Percentiles rank a stretch among this genome's conserved stretches.
Evolutionary conservation across 2,113 vertebrate genomes (phyloP).

Genomic region (Prunella fulvescens): DNA sequence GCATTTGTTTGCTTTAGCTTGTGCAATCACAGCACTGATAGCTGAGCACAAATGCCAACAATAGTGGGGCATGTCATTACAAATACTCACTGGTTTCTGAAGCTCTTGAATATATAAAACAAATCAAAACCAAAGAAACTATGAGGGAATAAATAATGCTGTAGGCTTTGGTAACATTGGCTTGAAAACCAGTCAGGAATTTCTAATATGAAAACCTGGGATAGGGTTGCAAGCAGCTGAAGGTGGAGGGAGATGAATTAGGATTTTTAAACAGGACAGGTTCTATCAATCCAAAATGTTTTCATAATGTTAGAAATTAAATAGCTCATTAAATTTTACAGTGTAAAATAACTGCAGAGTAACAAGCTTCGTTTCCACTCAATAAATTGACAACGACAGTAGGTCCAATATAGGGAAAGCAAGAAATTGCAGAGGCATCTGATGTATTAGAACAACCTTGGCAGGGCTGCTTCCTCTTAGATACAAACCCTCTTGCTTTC

Average conservation of each 20-base stretch:
- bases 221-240: neutral
- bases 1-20: neutral
- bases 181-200: neutral
- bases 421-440: neutral
- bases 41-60: neutral
- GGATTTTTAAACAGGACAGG: neutral
- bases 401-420: neutral
- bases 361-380: slow-evolving; percentile 9
- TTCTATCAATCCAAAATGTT: neutral
- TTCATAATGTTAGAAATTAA: neutral
- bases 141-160: neutral
- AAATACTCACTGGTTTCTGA: neutral
- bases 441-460: neutral
- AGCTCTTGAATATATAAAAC: neutral
- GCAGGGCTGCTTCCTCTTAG: neutral
- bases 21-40: neutral
- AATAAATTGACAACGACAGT: neutral
- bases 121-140: neutral
- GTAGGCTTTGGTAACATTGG: neutral
- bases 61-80: neutral
- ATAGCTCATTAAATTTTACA: slow-evolving; percentile 13
- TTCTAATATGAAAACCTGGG: neutral
- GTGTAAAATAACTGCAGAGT: neutral
- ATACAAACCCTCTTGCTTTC: neutral
- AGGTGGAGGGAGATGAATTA: neutral